Conservation (phyloP, 2,888 invertebrate species). For the Cheilosia vulpina region DNA sequence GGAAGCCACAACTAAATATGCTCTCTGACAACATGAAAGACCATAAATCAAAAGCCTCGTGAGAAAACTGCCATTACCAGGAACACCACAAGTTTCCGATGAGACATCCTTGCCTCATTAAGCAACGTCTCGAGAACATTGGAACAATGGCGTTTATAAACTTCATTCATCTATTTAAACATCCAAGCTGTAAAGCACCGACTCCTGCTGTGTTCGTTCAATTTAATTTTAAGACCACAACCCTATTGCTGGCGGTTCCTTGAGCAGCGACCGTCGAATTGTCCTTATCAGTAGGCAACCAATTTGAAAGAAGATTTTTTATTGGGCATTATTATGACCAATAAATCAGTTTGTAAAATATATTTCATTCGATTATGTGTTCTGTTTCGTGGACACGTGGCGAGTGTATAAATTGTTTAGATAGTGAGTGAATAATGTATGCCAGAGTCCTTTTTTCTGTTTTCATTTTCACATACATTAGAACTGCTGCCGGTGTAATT, state of each 20-base stretch:
- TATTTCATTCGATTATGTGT: background rate
- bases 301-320: background rate
- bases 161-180: slow-evolving; percentile 44
- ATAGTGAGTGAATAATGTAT: slow-evolving; percentile 16
- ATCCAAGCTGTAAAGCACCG: slow-evolving; percentile 19
- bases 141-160: slow-evolving; percentile 21
- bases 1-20: slow-evolving; percentile 1
- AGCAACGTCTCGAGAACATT: background rate
- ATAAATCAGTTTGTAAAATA: slow-evolving; percentile 44
- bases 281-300: slow-evolving; percentile 34
- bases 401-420: background rate
- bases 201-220: slow-evolving; percentile 22
- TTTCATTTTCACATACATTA: background rate
- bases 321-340: slow-evolving; percentile 5
- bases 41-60: slow-evolving; percentile 37
- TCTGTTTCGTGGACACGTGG: background rate
- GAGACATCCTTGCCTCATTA: background rate
- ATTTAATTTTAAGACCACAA: slow-evolving; percentile 3
- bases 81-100: background rate
- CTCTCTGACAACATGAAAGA: background rate
- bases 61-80: slow-evolving; percentile 28
- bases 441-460: background rate
- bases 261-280: background rate
- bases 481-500: slow-evolving; percentile 24
- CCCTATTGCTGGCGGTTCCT: background rate